Evolutionary conservation across 1,140 invertebrate species (phyloP).

Genomic region (Achroia grisella): DNA sequence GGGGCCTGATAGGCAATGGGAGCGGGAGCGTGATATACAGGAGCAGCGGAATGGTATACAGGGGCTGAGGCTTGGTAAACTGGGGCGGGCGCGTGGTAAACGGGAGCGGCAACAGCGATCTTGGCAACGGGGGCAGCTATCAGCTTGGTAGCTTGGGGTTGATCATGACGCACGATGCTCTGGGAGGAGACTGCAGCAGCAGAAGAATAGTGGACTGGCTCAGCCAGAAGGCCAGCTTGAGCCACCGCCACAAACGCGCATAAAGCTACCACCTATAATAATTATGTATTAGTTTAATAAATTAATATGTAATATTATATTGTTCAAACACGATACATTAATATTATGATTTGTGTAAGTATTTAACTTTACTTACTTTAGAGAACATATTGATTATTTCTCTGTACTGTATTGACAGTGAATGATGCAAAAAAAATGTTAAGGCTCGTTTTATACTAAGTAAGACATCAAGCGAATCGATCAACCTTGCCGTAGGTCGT

Average conservation of each 20-base stretch:
- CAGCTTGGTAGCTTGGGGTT: conserved; percentile 22
- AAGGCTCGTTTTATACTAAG: conserved; percentile 3
- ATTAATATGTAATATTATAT: too few species aligned
- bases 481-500: conserved; percentile 10
- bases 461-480: neutral
- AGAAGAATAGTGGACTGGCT: conserved; percentile 35
- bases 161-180: conserved; percentile 44
- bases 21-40: conserved; percentile 24
- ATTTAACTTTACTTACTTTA: conserved; percentile 28
- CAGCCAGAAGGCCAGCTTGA: conserved; percentile 32
- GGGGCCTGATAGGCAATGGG: conserved; percentile 26
- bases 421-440: conserved; percentile 2
- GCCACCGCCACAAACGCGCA: conserved; percentile 37
- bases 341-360: too few species aligned
- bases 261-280: conserved; percentile 32
- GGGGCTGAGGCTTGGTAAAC: conserved; percentile 10
- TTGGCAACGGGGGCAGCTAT: conserved; percentile 29
- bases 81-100: conserved; percentile 30
- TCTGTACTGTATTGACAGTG: conserved; percentile 11
- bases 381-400: conserved; percentile 33
- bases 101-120: conserved; percentile 18
- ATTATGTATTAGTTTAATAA: conserved; percentile 3
- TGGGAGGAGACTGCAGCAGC: conserved; percentile 44
- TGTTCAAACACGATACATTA: too few species aligned
- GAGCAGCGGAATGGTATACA: conserved; percentile 9